Evolutionary conservation across 2,888 invertebrate genomes (phyloP), one percentile per base, ranked within the genome.

Genomic region (Tineola bisselliella): DNA sequence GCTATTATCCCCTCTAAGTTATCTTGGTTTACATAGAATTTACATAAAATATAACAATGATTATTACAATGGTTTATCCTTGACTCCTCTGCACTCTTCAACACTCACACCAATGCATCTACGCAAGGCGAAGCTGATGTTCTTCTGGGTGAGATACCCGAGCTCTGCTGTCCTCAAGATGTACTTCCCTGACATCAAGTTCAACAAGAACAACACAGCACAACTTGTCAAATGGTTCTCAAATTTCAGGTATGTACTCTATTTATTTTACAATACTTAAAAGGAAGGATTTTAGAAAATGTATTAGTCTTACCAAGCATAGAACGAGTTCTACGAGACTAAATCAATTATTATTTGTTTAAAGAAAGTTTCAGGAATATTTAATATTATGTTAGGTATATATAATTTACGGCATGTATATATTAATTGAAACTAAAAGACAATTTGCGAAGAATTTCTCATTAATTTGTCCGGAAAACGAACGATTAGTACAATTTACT

Each of bases 151-250:
- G 73, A 92, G 99, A 74, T 99, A 99, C 88, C 99, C 99, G 64
- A 98, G 97, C 84, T 99, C 99, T 65, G 95, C 98, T 74, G 96
- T 99, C 70, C 93, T 99, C 84, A 99, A 99, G 90, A 97, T 98
- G 93, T 99, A 97, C 91, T 99, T 99, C 91, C 99, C 99, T 48
- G 99, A 99, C 89, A 98, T 99, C 89, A 97, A 97, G 86, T 99
- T 99, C 91, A 99, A 99, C 91, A 99, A 99, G 90, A 99, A 99
- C 90, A 99, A 99, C 90, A 99, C 99, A 69, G 99, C 99, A 76
- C 99, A 99, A 90, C 94, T 99, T 82, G 99, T 99, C 90, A 99
- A 99, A 88, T 99, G 99, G 99, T 99, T 99, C 93, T 98, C 98
- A 78, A 99, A 99, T 87, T 99, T 99, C 90, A 93, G 99, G 99